These are phyloP conservation scores for Epinotia ramella DNA, from an alignment of 2,888 invertebrate species.

Conservation along the genomic window DNA sequence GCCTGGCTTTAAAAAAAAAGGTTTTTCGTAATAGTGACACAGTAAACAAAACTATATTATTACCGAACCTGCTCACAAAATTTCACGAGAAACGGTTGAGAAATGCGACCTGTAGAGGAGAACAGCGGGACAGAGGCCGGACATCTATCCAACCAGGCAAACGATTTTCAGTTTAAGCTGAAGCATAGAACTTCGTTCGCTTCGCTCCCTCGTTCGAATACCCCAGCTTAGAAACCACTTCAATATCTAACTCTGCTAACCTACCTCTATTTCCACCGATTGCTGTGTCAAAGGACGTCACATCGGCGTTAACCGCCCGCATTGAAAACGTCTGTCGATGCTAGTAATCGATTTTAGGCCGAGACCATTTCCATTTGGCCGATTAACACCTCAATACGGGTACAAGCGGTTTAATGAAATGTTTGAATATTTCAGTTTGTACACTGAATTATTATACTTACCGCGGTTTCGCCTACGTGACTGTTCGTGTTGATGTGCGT, in stretches of 20 bases:
- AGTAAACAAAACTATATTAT: too few relatives aligned
- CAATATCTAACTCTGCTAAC: constrained; percentile 5
- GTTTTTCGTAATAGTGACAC: too few relatives aligned
- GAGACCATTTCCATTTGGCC: constrained; percentile 25
- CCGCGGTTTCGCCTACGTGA: neutral
- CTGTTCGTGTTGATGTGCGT: neutral
- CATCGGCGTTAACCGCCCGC: constrained; percentile 24
- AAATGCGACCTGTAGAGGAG: too few relatives aligned
- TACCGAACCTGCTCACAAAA: too few relatives aligned
- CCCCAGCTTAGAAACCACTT: neutral
- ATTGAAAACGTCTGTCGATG: constrained; percentile 14
- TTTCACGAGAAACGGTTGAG: too few relatives aligned
- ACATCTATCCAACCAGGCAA: too few relatives aligned
- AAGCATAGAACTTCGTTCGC: too few relatives aligned
- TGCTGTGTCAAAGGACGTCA: constrained; percentile 33
- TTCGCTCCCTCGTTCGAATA: neutral
- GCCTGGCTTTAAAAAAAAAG: neutral
- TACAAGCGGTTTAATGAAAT: neutral
- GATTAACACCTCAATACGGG: constrained; percentile 9
- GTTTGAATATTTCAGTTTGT: neutral
- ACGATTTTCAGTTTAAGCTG: too few relatives aligned
- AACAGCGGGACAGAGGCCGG: too few relatives aligned
- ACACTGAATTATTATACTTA: neutral
- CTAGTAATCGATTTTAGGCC: constrained; percentile 16
- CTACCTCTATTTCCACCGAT: constrained; percentile 16